Base-by-base conservation (phyloP, 2,888 invertebrate species). In the Luffia ferchaultella region DNA sequence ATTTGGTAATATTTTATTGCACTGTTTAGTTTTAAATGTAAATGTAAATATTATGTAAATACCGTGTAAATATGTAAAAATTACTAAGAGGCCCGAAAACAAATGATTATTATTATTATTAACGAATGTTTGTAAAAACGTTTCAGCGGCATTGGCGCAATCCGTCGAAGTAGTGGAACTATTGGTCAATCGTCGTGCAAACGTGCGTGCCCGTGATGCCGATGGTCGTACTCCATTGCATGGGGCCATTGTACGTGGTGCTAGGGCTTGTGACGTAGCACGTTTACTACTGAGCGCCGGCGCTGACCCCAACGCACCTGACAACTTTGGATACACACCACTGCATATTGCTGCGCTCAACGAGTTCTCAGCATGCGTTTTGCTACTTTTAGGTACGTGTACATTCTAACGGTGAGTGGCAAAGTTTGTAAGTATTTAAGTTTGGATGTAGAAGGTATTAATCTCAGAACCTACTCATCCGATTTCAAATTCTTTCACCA, bases 301-400 rank as follows among this genome's bases (percentile, higher is more conserved):
- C 1, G 91, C 91, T 0, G 85, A 89, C 62, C 90, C 93, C 1
- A 94, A 95, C 67, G 88, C 87, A 57, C 85, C 92, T 0, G 93
- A 94, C 62, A 87, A 88, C 57, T 93, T 90, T 61, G 94, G 94
- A n/a, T 94, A 93, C 63, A 93, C 93, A 0, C 90, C 94, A 0
- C 70, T 94, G 30, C 94, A 95, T 65, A 87, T 93, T 45, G 93
- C 95, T 1, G 94, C 93, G 0, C 76, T 94, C 20, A 93, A 93
- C 64, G 94, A 94, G 68, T 92, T 91, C 61, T 91, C 93, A 5
- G 86, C 87, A 16, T 90, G 92, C 60, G 93, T 92, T 15, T 80
- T 90, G 60, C 74, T 92, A 50, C 78, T 95, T 49, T 77, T 95
- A 56, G 87, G 86, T 70, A 60, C 68, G 62, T 49, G 48, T 47